phyloP scores from a whole-genome alignment of 2,797 vertebrate species.

The Pampus argenteus region DNA sequence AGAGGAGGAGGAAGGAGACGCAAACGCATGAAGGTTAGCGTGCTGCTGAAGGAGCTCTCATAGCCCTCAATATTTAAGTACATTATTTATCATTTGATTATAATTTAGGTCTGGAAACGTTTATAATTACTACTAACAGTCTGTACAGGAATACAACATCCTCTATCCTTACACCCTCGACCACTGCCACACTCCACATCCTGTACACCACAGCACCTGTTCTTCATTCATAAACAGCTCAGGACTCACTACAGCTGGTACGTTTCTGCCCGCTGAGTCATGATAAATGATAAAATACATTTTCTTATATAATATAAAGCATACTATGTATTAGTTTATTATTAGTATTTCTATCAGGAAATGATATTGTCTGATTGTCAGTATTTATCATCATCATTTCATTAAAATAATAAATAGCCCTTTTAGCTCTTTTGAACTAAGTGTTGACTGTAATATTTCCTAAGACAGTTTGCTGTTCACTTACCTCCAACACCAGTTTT shows the following conservation, averaged over 20 bases:
- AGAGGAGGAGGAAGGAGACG: too few relatives aligned
- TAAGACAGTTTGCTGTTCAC: constrained; percentile 7
- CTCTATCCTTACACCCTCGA: too few relatives aligned
- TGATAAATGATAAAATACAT: too few relatives aligned
- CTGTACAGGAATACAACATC: too few relatives aligned
- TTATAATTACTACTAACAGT: not conserved
- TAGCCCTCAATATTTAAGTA: too few relatives aligned
- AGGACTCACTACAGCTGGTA: not conserved
- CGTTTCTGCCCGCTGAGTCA: too few relatives aligned
- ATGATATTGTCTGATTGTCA: not conserved
- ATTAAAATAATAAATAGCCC: too few relatives aligned
- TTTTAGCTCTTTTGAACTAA: not conserved
- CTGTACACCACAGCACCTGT: not conserved
- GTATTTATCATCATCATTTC: not conserved
- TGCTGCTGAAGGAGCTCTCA: too few relatives aligned
- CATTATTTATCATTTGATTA: not conserved
- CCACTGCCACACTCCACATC: too few relatives aligned
- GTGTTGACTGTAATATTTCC: not conserved
- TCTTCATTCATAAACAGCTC: not conserved
- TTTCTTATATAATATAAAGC: too few relatives aligned
- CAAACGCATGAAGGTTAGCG: too few relatives aligned
- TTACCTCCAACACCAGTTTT: not conserved
- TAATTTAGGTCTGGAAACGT: not conserved
- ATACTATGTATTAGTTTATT: not conserved
- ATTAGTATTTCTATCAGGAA: not conserved